Conservation (phyloP, 2,113 vertebrate species). For the Lagenorhynchus albirostris region DNA sequence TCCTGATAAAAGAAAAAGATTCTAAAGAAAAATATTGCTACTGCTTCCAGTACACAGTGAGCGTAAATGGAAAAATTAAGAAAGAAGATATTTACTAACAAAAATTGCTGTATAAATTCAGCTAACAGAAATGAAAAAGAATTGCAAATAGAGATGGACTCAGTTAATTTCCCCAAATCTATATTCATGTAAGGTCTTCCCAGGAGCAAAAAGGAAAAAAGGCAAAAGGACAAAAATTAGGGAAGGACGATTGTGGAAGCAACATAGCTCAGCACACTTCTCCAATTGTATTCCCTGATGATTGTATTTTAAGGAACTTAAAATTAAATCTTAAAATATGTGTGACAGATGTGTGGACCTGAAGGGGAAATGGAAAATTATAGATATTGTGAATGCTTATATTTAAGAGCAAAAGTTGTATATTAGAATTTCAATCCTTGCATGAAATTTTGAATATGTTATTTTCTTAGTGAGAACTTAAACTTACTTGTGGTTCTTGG, state of each 20-base stretch:
- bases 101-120: slow-evolving; percentile 62
- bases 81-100: slow-evolving; percentile 61
- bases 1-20: not conserved
- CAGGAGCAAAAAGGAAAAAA: slow-evolving; percentile 68
- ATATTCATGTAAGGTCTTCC: slow-evolving; percentile 65
- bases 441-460: not conserved
- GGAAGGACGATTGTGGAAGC: not conserved
- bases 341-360: not conserved
- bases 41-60: not conserved
- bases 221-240: slow-evolving; percentile 14
- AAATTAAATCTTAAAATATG: slow-evolving; percentile 8
- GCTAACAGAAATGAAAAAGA: slow-evolving; percentile 57
- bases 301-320: slow-evolving; percentile 27
- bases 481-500: not conserved
- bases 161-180: slow-evolving; percentile 31
- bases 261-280: not conserved
- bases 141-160: slow-evolving; percentile 22
- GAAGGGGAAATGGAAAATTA: slow-evolving; percentile 14
- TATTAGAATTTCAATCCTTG: not conserved
- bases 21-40: slow-evolving; percentile 27
- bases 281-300: not conserved
- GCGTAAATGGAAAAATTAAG: slow-evolving; percentile 26
- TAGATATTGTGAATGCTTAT: slow-evolving; percentile 2
- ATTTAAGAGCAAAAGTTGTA: not conserved
- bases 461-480: not conserved